phyloP scores from a whole-genome alignment of 2,797 vertebrate species.

The Varecia variegata region DNA sequence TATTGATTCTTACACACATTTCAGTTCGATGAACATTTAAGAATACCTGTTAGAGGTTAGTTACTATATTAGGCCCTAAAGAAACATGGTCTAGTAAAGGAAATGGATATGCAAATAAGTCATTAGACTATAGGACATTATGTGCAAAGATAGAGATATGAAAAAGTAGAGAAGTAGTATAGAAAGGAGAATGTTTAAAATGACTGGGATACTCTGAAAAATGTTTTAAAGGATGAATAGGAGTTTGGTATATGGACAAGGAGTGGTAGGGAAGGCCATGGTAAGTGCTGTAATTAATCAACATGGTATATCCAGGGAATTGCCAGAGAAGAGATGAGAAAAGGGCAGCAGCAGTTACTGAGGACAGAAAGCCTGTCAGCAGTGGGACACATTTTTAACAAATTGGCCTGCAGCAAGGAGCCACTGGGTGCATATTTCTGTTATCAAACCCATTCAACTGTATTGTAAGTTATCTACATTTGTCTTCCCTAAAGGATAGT shows the following conservation, averaged over 20 bases:
- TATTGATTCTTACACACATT: background rate
- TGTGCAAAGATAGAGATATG: background rate
- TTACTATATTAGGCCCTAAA: background rate
- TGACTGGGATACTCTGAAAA: background rate
- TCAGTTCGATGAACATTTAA: background rate
- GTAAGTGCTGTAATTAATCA: background rate
- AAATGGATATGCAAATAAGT: background rate
- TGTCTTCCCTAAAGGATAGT: slow-evolving; percentile 27
- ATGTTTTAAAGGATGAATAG: slow-evolving; percentile 43
- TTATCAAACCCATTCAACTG: slow-evolving; percentile 50
- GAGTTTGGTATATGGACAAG: slow-evolving; percentile 5
- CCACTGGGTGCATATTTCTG: background rate
- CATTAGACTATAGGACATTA: background rate
- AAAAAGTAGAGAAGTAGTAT: background rate
- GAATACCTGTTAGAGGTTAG: background rate
- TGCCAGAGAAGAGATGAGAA: slow-evolving; percentile 1
- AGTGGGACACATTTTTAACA: slow-evolving; percentile 52
- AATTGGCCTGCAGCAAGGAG: slow-evolving; percentile 19
- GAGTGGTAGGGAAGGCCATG: background rate
- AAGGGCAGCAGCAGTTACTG: background rate
- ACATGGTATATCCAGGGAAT: background rate
- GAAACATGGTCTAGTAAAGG: background rate
- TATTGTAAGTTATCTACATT: background rate
- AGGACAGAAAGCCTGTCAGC: slow-evolving; percentile 32
- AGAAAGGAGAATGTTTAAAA: background rate